A percentile compares a stretch with the other conserved stretches of the same genome.
These are phyloP conservation scores for Cosmia pyralina DNA, from an alignment of 2,888 invertebrate species.

Conservation along the genomic window DNA sequence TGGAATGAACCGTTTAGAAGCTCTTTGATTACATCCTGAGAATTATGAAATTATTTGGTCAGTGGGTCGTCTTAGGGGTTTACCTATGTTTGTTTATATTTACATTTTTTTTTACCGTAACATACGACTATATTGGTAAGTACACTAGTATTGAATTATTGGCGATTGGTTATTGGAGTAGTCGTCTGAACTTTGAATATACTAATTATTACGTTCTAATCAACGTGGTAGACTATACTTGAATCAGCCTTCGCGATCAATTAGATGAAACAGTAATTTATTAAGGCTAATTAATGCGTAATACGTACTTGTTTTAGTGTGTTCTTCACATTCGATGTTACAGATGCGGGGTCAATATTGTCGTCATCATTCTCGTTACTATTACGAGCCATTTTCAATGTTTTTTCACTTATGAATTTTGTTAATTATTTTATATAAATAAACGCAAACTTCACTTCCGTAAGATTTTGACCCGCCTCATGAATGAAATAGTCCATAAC, in stretches of 20 bases:
- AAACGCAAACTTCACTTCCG: constrained; percentile 13
- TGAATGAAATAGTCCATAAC: not conserved
- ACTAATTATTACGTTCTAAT: not conserved
- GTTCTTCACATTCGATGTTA: constrained; percentile 79
- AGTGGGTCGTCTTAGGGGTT: no score
- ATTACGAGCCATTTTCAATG: constrained; percentile 76
- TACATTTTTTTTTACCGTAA: constrained; percentile 5
- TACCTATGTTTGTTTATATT: constrained; percentile 42
- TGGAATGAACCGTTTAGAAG: constrained; percentile 87
- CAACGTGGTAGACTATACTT: not conserved
- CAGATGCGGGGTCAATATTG: constrained; percentile 80
- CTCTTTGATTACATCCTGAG: constrained; percentile 89
- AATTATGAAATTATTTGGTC: no score
- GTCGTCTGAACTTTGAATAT: not conserved
- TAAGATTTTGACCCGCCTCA: constrained; percentile 36
- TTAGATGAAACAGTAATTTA: not conserved
- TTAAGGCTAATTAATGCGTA: constrained; percentile 4
- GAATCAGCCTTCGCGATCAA: constrained; percentile 1
- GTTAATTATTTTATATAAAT: constrained; percentile 32
- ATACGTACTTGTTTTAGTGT: constrained; percentile 79
- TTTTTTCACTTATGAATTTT: constrained; percentile 42
- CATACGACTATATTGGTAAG: rapidly evolving
- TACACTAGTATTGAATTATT: not conserved
- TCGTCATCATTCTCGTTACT: constrained; percentile 78
- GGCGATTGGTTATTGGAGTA: not conserved